Conservation (phyloP, 2,888 invertebrate genomes). For the Petrolisthes manimaculis region DNA sequence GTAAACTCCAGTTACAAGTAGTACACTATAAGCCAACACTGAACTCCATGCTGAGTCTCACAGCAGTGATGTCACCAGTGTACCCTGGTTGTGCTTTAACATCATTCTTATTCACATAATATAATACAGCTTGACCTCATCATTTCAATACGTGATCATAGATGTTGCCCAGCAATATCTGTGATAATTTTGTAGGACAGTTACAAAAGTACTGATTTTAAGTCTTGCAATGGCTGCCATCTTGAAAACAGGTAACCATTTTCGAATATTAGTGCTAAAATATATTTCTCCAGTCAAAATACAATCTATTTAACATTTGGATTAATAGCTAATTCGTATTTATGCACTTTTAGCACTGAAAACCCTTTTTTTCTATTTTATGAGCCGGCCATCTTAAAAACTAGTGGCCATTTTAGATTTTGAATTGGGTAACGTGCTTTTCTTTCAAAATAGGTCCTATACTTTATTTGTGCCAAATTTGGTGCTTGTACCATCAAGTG, state of each 20-base stretch:
- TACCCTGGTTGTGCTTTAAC: constrained; percentile 20
- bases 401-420: not conserved
- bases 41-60: constrained; percentile 37
- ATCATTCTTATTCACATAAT: no score
- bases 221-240: no score
- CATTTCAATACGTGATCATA: no score
- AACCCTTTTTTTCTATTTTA: not conserved
- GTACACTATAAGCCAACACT: no score
- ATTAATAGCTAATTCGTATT: not conserved
- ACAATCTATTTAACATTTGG: not conserved
- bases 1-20: no score
- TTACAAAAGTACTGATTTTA: no score
- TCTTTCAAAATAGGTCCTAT: not conserved
- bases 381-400: not conserved
- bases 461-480: not conserved
- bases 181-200: no score
- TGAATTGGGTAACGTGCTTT: not conserved
- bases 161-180: no score
- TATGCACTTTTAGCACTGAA: not conserved
- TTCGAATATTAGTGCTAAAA: no score
- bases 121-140: no score
- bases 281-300: not conserved
- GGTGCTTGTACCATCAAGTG: not conserved
- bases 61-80: constrained; percentile 18
- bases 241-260: no score